These are phyloP conservation scores for Acanthiza pusilla DNA, from an alignment of 2,797 vertebrate genomes.

Conservation along the genomic window DNA sequence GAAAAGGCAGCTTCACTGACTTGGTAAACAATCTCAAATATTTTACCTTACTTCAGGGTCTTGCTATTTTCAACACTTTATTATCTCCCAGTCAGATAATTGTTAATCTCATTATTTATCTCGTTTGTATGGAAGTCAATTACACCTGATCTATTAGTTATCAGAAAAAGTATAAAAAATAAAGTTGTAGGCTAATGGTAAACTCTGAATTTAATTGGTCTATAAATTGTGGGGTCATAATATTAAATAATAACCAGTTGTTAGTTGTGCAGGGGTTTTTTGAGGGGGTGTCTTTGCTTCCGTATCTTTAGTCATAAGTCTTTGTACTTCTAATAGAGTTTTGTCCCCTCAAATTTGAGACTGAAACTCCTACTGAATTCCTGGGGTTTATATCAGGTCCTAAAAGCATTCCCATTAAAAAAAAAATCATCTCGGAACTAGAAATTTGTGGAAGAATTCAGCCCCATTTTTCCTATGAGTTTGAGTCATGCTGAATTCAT, in stretches of 20 bases:
- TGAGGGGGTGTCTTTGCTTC: neutral
- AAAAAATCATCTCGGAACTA: neutral
- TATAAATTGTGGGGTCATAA: slow-evolving; percentile 43
- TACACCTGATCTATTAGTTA: slow-evolving; percentile 50
- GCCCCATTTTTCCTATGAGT: neutral
- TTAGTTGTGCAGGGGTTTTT: neutral
- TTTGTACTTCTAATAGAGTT: neutral
- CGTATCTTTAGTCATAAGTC: neutral
- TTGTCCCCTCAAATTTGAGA: neutral
- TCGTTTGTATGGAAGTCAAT: slow-evolving; percentile 56
- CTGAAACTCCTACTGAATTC: neutral
- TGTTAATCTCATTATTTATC: slow-evolving; percentile 57
- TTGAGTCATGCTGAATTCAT: neutral
- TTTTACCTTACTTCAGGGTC: slow-evolving; percentile 32
- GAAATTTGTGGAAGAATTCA: neutral
- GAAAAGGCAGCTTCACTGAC: slow-evolving; percentile 23
- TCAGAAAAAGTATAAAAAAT: slow-evolving; percentile 41
- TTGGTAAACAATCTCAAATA: slow-evolving; percentile 11
- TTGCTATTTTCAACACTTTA: slow-evolving; percentile 34
- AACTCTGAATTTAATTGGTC: slow-evolving; percentile 47
- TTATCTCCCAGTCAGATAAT: slow-evolving; percentile 42
- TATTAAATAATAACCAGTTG: slow-evolving; percentile 5
- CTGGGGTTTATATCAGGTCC: neutral
- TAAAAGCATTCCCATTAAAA: neutral
- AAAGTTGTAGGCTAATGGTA: slow-evolving; percentile 30